Conservation (phyloP, 2,888 invertebrate genomes). For the Cryptocephalus moraei region DNA sequence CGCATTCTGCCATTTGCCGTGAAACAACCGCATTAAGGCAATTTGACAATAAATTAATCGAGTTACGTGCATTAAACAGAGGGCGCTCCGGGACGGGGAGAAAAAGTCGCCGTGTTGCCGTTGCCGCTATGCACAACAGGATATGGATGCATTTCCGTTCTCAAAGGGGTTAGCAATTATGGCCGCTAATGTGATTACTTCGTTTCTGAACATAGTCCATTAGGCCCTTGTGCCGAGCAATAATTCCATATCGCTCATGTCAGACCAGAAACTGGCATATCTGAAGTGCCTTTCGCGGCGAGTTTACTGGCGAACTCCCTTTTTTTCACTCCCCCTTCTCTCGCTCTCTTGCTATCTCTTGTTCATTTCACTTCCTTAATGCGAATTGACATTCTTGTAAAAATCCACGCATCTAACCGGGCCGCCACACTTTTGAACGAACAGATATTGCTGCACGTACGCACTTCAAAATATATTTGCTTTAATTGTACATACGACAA, state of each 20-base stretch:
- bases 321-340: no score
- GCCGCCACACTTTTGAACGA: no score
- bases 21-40: slow-evolving; percentile 38
- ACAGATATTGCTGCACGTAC: no score
- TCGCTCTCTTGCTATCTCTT: no score
- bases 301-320: no score
- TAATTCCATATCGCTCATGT: slow-evolving; percentile 33
- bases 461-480: no score
- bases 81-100: slow-evolving; percentile 29
- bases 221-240: slow-evolving; percentile 37
- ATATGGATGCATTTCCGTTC: slow-evolving; percentile 63
- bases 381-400: no score
- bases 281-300: no score
- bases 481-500: no score
- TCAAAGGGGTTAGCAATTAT: slow-evolving; percentile 53
- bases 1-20: slow-evolving; percentile 28
- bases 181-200: slow-evolving; percentile 56
- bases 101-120: slow-evolving; percentile 14
- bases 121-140: slow-evolving; percentile 43
- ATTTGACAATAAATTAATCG: slow-evolving; percentile 41
- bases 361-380: no score
- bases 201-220: slow-evolving; percentile 42
- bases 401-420: no score
- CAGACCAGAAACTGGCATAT: neutral
- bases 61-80: slow-evolving; percentile 38